Evolutionary conservation across 2,113 vertebrate genomes (phyloP), one percentile per base, ranked within the genome.

Genomic region (western clawed frog (Xenopus tropicalis)): DNA sequence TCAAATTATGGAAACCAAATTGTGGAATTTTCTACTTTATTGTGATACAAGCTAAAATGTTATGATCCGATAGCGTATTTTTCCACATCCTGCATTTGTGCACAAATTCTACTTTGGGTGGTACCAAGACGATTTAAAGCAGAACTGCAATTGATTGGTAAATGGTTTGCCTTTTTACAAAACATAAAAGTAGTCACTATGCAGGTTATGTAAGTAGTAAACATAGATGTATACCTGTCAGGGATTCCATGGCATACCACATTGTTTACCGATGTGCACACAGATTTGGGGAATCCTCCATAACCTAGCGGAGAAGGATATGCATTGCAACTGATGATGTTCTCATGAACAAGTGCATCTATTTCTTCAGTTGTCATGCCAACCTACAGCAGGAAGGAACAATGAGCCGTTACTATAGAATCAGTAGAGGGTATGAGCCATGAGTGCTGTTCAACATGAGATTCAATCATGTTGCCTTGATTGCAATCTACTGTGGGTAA

Each of bases 291-390:
- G 88, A 98, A 99, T 57, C 93, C 92, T 78, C 92, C 85, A 20
- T 98, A 98, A 85, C 91, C 87, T 79, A 98, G 91, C 80, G 97
- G 97, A 85, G 97, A 99, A 0, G 97, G 97, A 83, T 99, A 98
- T n/a, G 95, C 97, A 78, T 94, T 88, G 80, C 92, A 91, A 80
- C 85, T 86, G 88, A 98, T 92, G 66, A 93, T 93, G 88, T 98
- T 96, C 80, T 93, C 92, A 88, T 99, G 97, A 82, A 97, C 97
- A 59, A 98, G 90, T 80, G 88, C 92, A 88, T 98, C 97, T 81
- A 99, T 94, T 88, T 97, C 94, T 84, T 99, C 97, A 77, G 97
- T 98, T 87, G 94, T 97, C 93, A 98, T 97, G 81, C 95, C 95
- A 88, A 96, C 91, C 97, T 99, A 82, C 86, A 90, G 84, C 79